Evolutionary conservation across 1,140 invertebrate species (phyloP).

Genomic region (Lasioglossum baleicum): DNA sequence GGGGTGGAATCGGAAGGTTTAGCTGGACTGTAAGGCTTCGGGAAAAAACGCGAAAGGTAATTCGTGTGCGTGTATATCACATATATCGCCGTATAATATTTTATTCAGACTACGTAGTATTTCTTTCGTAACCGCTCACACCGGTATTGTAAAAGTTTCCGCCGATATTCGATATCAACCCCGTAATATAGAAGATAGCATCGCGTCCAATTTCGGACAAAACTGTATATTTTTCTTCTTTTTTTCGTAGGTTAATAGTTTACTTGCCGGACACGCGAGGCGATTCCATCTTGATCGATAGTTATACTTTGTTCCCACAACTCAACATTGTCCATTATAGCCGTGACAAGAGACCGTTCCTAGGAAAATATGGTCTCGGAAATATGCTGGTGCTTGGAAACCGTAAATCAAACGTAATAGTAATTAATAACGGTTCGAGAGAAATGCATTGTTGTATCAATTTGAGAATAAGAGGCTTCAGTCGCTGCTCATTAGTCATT

Average conservation of each 20-base stretch:
- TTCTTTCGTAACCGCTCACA: neutral
- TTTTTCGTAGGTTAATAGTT: neutral
- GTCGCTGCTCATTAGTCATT: too few species aligned
- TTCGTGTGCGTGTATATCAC: neutral
- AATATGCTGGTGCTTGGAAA: too few species aligned
- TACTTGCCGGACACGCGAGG: neutral
- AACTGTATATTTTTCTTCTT: neutral
- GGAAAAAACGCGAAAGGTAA: neutral
- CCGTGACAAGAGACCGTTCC: too few species aligned
- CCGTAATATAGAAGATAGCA: neutral
- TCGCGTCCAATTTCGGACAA: neutral
- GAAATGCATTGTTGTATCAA: too few species aligned
- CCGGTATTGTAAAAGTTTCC: neutral
- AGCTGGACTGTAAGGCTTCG: neutral
- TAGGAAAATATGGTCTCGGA: too few species aligned
- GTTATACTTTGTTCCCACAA: neutral
- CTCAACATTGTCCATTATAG: too few species aligned
- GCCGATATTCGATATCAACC: neutral
- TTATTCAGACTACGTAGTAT: too few species aligned
- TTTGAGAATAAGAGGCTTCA: too few species aligned
- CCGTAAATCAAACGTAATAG: too few species aligned
- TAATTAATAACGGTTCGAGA: too few species aligned
- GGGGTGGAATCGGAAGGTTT: neutral
- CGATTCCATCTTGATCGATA: neutral
- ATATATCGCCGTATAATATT: too few species aligned